Conservation (phyloP, 2,888 invertebrate genomes). For the Cyclophora punctaria region DNA sequence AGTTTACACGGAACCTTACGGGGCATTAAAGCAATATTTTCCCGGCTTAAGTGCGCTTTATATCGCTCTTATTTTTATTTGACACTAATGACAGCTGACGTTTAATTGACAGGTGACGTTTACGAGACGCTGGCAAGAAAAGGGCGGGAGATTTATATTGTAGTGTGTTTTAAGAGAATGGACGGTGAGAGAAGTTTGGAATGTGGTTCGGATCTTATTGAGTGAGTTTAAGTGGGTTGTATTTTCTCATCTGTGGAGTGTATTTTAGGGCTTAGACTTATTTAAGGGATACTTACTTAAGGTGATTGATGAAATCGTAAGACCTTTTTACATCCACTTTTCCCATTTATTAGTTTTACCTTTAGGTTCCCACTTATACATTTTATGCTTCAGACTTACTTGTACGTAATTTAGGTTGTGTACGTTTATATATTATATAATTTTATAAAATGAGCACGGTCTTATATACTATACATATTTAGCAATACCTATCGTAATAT, state of each 20-base stretch:
- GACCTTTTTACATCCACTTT: no score
- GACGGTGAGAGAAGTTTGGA: constrained; percentile 18
- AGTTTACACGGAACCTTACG: background rate
- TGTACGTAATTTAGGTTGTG: no score
- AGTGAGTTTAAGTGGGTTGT: constrained; percentile 13
- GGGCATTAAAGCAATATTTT: background rate
- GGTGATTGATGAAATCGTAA: no score
- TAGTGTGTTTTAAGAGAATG: constrained; percentile 21
- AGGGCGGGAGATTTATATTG: constrained; percentile 22
- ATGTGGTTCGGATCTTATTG: constrained; percentile 10
- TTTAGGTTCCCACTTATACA: no score
- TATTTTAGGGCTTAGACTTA: constrained; percentile 2
- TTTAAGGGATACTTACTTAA: no score
- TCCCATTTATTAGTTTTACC: no score
- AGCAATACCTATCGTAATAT: no score
- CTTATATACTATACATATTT: no score
- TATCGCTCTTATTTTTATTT: background rate
- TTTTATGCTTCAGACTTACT: no score
- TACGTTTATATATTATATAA: no score
- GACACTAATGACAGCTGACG: constrained; percentile 18
- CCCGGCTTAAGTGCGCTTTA: background rate
- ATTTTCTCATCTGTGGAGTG: constrained; percentile 7
- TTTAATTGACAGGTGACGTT: constrained; percentile 13
- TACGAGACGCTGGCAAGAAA: constrained; percentile 5
- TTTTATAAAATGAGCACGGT: no score